phyloP scores from a whole-genome alignment of 2,888 invertebrate species.

The Hetaerina titia region DNA sequence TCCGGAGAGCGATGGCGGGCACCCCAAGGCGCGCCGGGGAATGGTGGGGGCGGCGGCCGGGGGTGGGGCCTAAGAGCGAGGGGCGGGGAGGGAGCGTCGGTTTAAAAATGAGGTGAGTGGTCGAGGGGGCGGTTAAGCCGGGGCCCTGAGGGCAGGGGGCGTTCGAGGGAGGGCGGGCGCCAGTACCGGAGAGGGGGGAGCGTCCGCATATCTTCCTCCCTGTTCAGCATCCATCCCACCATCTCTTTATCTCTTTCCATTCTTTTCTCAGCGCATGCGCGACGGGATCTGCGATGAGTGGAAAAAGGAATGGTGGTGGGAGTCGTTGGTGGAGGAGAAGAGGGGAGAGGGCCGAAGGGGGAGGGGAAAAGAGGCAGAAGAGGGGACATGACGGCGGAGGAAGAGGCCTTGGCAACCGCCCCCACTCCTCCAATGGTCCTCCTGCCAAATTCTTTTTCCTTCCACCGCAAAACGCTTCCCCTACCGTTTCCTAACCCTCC shows the following conservation, averaged over 20 bases:
- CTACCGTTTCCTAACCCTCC: background rate
- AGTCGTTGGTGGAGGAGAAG: background rate
- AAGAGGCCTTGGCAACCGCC: conserved; percentile 20
- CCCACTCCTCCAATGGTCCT: background rate
- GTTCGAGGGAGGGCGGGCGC: background rate
- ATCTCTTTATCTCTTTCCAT: conserved; percentile 11
- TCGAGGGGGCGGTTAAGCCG: background rate
- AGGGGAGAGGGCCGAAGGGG: background rate
- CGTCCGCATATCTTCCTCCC: background rate
- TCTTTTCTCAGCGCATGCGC: background rate
- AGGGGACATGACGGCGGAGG: background rate
- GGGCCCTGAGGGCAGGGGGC: background rate
- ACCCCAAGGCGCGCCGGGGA: background rate
- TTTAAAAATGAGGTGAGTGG: conserved; percentile 47
- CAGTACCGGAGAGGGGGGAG: background rate
- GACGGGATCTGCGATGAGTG: background rate
- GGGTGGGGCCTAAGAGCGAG: background rate
- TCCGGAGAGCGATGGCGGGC: conserved; percentile 46
- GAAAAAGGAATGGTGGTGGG: background rate
- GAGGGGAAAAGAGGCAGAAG: background rate
- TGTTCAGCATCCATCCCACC: background rate
- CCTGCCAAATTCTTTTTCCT: conserved; percentile 40
- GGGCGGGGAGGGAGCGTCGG: background rate
- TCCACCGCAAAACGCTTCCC: conserved; percentile 48
- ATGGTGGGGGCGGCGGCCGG: background rate